Evolutionary conservation across 2,113 vertebrate genomes (phyloP), one percentile per base, ranked within the genome.

Genomic region (Upupa epops): DNA sequence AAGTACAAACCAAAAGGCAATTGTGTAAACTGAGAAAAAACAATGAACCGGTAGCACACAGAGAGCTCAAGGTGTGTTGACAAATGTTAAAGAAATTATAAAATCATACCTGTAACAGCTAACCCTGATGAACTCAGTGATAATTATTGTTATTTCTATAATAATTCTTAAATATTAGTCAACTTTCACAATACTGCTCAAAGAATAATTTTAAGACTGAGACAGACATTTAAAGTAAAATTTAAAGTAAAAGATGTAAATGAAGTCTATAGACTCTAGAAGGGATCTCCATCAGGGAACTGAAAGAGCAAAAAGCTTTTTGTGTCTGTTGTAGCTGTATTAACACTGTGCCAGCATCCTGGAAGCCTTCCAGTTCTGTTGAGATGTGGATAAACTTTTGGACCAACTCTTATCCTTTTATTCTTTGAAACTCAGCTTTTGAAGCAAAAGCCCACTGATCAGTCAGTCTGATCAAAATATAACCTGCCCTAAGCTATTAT

Each of bases 381-480:
- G 59, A 63, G 59, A 68, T 69, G 19, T 2, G 34, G 31, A 24
- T 46, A 69, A 42, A 61, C 32, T 72, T 17, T 56, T 83, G 70
- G 69, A 84, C 6, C 32, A 86, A 36, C 22, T 17, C 31, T 58
- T 78, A 81, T 36, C 36, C 80, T 83, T 73, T 55, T 21, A 32
- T 88, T 81, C 10, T 54, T 81, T 82, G 69, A 64, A 72, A 8
- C 49, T 83, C 59, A 71, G 55, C 40, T 78, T 72, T 63, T 74
- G 25, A 65, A 92, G 70, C 25, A 84, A 60, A 81, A 26, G 5
- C 11, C 32, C 25, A 69, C 60, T 78, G 76, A 81, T 94, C 70
- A 86, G 26, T 21, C 32, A 86, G 26, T 21, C 37, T 75, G 83
- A 81, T 88, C 83, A 89, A 95, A 86, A 61, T 48, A 32, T 83